Conservation (phyloP, 2,113 vertebrate species). For the Marcusenius ussheri region DNA sequence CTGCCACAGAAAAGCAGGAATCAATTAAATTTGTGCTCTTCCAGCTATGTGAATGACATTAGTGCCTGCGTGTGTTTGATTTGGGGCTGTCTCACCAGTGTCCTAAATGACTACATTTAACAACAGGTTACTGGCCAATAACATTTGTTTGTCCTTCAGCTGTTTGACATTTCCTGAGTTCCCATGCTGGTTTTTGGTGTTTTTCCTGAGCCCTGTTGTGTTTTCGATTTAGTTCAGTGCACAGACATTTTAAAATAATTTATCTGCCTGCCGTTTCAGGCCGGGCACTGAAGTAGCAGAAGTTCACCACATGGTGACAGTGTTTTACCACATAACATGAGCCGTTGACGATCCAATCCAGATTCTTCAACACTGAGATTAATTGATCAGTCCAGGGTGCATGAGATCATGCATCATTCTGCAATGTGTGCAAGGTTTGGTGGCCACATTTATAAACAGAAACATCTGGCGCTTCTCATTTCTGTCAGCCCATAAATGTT, state of each 20-base stretch:
- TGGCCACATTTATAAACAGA: background rate
- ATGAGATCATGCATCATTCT: background rate
- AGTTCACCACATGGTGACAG: constrained; percentile 39
- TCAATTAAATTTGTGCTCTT: background rate
- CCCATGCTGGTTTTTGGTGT: background rate
- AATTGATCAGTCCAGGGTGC: background rate
- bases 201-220: background rate
- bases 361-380: background rate
- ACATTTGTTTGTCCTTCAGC: background rate
- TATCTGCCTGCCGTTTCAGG: background rate
- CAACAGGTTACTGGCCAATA: background rate
- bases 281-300: constrained; percentile 12
- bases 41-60: background rate
- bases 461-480: background rate
- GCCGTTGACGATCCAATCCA: background rate
- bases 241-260: background rate
- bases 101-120: background rate
- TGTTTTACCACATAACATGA: constrained; percentile 12
- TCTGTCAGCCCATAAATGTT: background rate
- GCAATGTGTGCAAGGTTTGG: background rate
- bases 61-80: background rate
- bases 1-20: background rate
- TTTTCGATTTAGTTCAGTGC: background rate
- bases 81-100: background rate
- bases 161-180: background rate